Conservation (phyloP, 2,888 invertebrate genomes). For the Cyrtodaria siliqua region DNA sequence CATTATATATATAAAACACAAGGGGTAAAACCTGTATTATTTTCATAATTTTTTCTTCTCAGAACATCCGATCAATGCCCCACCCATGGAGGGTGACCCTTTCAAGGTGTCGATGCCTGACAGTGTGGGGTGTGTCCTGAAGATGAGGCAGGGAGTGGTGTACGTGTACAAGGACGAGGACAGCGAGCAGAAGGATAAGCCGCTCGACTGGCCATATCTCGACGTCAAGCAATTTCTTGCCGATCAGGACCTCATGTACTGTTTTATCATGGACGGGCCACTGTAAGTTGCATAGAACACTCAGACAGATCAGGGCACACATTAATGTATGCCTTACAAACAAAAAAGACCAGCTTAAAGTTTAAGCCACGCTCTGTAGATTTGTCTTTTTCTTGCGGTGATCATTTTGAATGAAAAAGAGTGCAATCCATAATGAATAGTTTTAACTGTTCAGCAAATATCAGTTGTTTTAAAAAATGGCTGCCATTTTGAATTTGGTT, state of each 20-base stretch:
- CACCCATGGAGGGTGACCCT: slow-evolving; percentile 90
- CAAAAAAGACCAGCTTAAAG: no score
- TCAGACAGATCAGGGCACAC: no score
- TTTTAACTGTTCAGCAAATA: no score
- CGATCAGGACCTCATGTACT: slow-evolving; percentile 96
- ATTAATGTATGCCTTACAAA: no score
- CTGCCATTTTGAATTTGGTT: no score
- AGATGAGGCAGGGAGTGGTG: slow-evolving; percentile 93
- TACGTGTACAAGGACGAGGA: slow-evolving; percentile 90
- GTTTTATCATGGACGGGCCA: slow-evolving; percentile 99
- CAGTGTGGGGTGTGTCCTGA: slow-evolving; percentile 91
- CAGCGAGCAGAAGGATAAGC: slow-evolving; percentile 87
- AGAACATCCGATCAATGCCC: slow-evolving; percentile 96
- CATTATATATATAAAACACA: no score
- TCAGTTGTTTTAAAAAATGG: no score
- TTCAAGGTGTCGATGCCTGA: slow-evolving; percentile 93
- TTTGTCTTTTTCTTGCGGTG: no score
- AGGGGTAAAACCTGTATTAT: no score
- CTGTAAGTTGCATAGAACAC: slow-evolving; percentile 94
- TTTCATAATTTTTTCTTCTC: slow-evolving; percentile 15
- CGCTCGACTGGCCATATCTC: slow-evolving; percentile 90
- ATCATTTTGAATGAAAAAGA: no score
- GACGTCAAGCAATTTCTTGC: slow-evolving; percentile 93
- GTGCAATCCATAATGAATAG: no score
- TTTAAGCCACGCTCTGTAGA: no score